A percentile compares a stretch with the other conserved stretches of the same genome.
phyloP scores from a whole-genome alignment of 2,113 vertebrate species.

The Apistogramma diplotaenia region DNA sequence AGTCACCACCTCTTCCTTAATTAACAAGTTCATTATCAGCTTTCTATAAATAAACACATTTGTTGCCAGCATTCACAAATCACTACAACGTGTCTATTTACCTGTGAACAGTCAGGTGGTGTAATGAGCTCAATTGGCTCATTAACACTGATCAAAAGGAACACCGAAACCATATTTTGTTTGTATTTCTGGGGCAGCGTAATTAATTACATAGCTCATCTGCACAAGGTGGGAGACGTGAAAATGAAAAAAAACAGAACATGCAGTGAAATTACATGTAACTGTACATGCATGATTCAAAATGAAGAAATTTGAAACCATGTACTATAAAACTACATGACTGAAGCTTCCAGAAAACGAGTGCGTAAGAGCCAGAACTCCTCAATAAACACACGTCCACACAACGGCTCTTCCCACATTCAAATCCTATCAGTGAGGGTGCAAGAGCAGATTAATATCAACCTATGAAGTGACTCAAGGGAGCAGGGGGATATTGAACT shows the following conservation, averaged over 20 bases:
- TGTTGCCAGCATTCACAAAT: slow-evolving; percentile 8
- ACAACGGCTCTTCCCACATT: background rate
- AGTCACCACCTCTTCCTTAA: slow-evolving; percentile 23
- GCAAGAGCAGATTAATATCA: slow-evolving; percentile 4
- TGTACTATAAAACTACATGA: background rate
- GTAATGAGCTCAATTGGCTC: slow-evolving; percentile 34
- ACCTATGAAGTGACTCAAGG: slow-evolving; percentile 16
- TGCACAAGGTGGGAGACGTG: slow-evolving; percentile 4
- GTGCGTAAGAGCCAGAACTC: background rate
- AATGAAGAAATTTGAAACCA: slow-evolving; percentile 54
- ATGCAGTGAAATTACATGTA: slow-evolving; percentile 63
- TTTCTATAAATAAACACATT: slow-evolving; percentile 26
- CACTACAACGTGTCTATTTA: background rate
- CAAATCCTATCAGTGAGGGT: background rate
- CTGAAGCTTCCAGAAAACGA: background rate
- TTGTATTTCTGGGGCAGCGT: slow-evolving; percentile 1
- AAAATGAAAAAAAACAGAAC: slow-evolving; percentile 3
- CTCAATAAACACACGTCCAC: background rate
- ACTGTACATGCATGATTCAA: slow-evolving; percentile 70
- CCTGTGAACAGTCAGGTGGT: slow-evolving; percentile 31
- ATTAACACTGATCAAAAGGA: slow-evolving; percentile 19
- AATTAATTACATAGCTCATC: slow-evolving; percentile 29
- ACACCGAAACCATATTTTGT: background rate
- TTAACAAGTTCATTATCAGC: slow-evolving; percentile 42
- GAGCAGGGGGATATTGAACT: slow-evolving; percentile 33